phyloP scores from a whole-genome alignment of 2,113 vertebrate species.

The Cynopterus brachyotis region DNA sequence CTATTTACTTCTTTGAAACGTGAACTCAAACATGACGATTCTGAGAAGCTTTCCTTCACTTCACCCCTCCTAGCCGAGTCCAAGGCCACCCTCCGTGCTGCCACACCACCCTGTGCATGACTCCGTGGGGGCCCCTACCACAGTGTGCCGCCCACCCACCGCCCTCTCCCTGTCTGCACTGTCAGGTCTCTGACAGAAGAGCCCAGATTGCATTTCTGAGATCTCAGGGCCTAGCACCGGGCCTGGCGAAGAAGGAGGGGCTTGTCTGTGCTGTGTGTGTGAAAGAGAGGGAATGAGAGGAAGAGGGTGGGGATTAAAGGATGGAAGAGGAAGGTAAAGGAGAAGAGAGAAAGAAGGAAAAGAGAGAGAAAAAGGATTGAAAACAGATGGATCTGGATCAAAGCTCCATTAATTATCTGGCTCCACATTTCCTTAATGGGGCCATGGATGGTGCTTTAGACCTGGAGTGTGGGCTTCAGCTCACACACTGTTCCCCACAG shows the following conservation, averaged over 20 bases:
- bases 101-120: fast-evolving
- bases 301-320: background rate
- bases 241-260: background rate
- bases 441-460: background rate
- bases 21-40: background rate
- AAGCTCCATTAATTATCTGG: background rate
- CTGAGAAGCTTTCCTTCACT: background rate
- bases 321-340: background rate
- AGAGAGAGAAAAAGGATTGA: background rate
- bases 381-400: background rate
- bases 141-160: background rate
- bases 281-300: too few species aligned
- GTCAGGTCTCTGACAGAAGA: background rate
- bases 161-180: background rate
- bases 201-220: background rate
- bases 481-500: background rate
- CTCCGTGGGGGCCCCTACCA: background rate
- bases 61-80: background rate
- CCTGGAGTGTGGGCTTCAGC: background rate
- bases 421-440: background rate
- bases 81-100: background rate
- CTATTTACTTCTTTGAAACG: background rate
- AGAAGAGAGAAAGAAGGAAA: background rate
- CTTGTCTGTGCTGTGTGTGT: background rate
- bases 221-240: background rate